These are phyloP conservation scores for Corythaixoides concolor DNA, from an alignment of 2,113 vertebrate species.

Conservation along the genomic window DNA sequence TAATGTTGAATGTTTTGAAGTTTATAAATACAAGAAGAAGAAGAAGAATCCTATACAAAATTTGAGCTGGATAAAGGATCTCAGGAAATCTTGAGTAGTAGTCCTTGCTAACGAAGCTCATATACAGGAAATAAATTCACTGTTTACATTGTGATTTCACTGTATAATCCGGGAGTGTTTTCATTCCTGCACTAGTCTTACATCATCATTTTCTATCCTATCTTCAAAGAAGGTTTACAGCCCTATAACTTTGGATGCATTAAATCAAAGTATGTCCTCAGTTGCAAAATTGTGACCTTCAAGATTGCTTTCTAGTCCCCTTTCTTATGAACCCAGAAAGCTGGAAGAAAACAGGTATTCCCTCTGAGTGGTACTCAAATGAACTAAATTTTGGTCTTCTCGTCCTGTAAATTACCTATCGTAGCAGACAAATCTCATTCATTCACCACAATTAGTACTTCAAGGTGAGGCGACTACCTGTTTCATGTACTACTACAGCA, in stretches of 20 bases:
- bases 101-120: neutral
- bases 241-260: neutral
- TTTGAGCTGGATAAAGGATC: neutral
- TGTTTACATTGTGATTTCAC: neutral
- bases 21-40: neutral
- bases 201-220: neutral
- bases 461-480: slow-evolving; percentile 38
- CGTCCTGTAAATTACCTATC: slow-evolving; percentile 34
- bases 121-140: neutral
- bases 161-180: neutral
- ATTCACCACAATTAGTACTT: slow-evolving; percentile 60
- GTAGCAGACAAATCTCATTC: slow-evolving; percentile 22
- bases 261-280: neutral
- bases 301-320: neutral
- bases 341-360: slow-evolving; percentile 1
- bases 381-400: slow-evolving; percentile 43
- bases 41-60: neutral
- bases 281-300: slow-evolving; percentile 25
- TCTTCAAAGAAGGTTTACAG: neutral
- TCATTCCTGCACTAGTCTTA: neutral
- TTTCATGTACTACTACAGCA: slow-evolving; percentile 28
- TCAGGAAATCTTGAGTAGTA: neutral
- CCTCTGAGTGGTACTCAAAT: slow-evolving; percentile 15
- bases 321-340: neutral
- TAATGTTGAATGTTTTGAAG: neutral